A percentile compares a stretch with the other conserved stretches of the same genome.
Evolutionary conservation across 2,888 invertebrate genomes (phyloP).

Genomic region (Trachelus iudaicus): DNA sequence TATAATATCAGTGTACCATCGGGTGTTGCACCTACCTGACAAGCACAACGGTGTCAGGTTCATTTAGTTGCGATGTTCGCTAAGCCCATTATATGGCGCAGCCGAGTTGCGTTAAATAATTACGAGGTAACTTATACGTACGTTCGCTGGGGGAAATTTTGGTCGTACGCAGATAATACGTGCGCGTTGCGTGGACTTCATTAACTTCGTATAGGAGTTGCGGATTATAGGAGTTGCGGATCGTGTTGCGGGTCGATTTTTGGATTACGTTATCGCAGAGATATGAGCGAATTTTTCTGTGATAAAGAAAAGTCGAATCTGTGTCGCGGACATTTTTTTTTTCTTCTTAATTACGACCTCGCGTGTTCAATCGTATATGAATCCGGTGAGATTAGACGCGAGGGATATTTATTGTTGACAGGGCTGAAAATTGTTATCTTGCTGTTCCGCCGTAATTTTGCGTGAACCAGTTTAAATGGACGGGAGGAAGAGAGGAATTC

Average conservation of each 20-base stretch:
- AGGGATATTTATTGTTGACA: background rate
- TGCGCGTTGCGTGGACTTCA: background rate
- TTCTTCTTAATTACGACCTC: background rate
- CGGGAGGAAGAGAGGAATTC: background rate
- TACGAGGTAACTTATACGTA: background rate
- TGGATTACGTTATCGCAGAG: background rate
- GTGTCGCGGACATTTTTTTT: background rate
- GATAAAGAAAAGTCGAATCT: background rate
- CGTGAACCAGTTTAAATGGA: background rate
- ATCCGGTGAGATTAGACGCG: background rate
- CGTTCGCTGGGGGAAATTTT: background rate
- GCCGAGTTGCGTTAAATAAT: slow-evolving; percentile 8
- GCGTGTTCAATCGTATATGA: background rate
- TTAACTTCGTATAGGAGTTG: background rate
- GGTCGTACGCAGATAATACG: background rate
- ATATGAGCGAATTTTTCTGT: background rate
- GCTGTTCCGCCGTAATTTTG: background rate
- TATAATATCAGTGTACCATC: slow-evolving; percentile 20
- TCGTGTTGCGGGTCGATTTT: background rate
- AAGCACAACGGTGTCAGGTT: slow-evolving; percentile 20
- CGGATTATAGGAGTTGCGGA: background rate
- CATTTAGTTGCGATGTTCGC: slow-evolving; percentile 18
- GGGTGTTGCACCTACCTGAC: slow-evolving; percentile 18
- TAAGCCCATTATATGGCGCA: slow-evolving; percentile 12
- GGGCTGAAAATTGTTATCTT: background rate